Evolutionary conservation across 2,113 vertebrate genomes (phyloP).

Genomic region (Petaurus breviceps): DNA sequence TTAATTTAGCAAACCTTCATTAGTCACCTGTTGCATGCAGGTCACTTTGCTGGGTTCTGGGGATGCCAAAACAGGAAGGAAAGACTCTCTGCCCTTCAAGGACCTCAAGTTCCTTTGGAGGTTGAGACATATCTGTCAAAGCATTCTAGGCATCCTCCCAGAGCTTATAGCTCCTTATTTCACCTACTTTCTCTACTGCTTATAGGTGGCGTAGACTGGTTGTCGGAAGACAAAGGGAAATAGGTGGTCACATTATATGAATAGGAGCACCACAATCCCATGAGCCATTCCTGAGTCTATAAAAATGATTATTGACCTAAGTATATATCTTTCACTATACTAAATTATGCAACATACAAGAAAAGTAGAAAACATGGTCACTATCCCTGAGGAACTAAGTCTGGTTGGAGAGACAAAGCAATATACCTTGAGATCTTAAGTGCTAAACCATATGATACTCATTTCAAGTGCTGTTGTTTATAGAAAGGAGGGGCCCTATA

Average conservation of each 20-base stretch:
- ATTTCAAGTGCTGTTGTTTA: too few relatives aligned
- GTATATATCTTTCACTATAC: neutral
- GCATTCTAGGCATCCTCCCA: neutral
- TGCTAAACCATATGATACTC: constrained; percentile 46
- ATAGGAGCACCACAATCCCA: neutral
- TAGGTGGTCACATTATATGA: constrained; percentile 16
- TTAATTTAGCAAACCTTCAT: neutral
- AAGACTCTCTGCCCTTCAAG: neutral
- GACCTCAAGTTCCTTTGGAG: neutral
- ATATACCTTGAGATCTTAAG: neutral
- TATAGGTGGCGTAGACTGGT: neutral
- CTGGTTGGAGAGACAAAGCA: neutral
- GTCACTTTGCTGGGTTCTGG: neutral
- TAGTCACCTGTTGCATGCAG: neutral
- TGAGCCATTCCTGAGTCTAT: neutral
- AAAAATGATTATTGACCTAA: constrained; percentile 11
- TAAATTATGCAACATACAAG: neutral
- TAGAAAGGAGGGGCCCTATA: too few relatives aligned
- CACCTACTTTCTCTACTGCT: neutral
- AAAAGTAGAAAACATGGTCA: neutral
- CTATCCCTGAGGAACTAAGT: neutral
- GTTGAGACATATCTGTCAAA: neutral
- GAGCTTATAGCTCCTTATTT: neutral
- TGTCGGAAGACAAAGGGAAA: neutral
- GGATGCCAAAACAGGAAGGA: neutral